Evolutionary conservation across 2,888 invertebrate species (phyloP), one percentile per base, ranked within the genome.

Genomic region (Cataglyphis albicans): DNA sequence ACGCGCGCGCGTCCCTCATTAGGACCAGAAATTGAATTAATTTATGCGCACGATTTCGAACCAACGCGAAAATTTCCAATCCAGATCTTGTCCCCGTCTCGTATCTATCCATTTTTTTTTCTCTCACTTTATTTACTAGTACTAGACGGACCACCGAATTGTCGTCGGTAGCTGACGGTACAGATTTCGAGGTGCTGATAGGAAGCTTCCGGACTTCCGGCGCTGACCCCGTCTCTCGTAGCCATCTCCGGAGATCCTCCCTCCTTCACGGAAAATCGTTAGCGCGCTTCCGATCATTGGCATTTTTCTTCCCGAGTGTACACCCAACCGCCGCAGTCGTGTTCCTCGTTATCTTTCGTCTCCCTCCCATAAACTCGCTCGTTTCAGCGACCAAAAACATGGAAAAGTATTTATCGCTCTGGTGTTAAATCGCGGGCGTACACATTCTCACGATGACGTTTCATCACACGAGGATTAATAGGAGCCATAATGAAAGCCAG

Each of bases 161-260:
- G 83, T 81, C 82, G 83, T 82, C 70, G 82, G n/a, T 52, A 84
- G 94, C 94, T 94, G 94, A 94, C 93, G 84, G 90, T 87, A 91
- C 89, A 92, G 94, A 94, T 94, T 91, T 92, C 93, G 87, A 92
- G 90, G 87, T 86, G 86, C 90, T 89, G 94, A 94, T 94, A 94
- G 90, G 88, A 88, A 89, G 84, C 90, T 92, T 91, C 91, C 90
- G 90, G 91, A 90, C 87, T 92, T 93, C 93, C 93, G 91, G 88
- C 90, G 91, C 91, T 91, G 91, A 91, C 91, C 91, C 59, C 91
- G 89, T 92, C 91, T 87, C 81, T 64, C 76, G 83, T 76, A 68
- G 72, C 80, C 78, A 73, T 81, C 78, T 85, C 82, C 65, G 81
- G 74, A 65, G 81, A 84, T 52, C 57, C 81, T 25, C 25, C 25